A percentile compares a stretch with the other conserved stretches of the same genome.
phyloP scores from a whole-genome alignment of 2,888 invertebrate genomes.

The Caenorhabditis panamensis region DNA sequence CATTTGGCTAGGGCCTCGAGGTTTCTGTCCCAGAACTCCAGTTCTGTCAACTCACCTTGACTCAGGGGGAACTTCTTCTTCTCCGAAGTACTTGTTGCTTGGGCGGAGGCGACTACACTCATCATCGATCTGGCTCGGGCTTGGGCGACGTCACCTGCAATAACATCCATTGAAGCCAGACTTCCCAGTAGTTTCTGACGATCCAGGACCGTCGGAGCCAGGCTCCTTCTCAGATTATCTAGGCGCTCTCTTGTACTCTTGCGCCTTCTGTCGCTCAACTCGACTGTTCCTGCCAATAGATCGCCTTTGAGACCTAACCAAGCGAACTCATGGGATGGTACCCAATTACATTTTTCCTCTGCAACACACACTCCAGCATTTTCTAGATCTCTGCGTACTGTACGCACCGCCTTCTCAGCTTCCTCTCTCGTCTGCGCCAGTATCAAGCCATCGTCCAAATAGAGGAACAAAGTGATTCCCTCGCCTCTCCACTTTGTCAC shows the following conservation, averaged over 20 bases:
- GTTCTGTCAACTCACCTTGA: conserved; percentile 13
- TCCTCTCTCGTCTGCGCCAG: not conserved
- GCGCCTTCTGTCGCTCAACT: not conserved
- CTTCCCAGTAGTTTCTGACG: conserved; percentile 7
- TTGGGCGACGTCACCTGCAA: conserved; percentile 2
- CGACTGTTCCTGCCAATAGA: not conserved
- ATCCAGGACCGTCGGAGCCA: conserved; percentile 22
- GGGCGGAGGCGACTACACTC: not conserved
- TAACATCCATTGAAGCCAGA: conserved; percentile 6
- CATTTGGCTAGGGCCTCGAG: not conserved
- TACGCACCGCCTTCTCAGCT: not conserved
- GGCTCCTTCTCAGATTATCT: not conserved
- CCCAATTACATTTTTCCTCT: conserved; percentile 22
- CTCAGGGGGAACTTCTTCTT: not conserved
- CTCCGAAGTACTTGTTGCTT: not conserved
- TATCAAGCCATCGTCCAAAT: conserved; percentile 22
- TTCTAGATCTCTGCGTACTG: conserved; percentile 4
- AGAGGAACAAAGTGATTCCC: conserved; percentile 6
- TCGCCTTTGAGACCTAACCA: conserved; percentile 15
- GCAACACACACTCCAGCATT: conserved; percentile 11
- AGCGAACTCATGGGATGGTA: not conserved
- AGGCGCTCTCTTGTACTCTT: not conserved
- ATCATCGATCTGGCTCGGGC: not conserved
- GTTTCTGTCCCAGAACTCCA: not conserved
- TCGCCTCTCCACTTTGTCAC: conserved; percentile 2